Conservation (phyloP, 2,888 invertebrate genomes). For the Tachina grossa region DNA sequence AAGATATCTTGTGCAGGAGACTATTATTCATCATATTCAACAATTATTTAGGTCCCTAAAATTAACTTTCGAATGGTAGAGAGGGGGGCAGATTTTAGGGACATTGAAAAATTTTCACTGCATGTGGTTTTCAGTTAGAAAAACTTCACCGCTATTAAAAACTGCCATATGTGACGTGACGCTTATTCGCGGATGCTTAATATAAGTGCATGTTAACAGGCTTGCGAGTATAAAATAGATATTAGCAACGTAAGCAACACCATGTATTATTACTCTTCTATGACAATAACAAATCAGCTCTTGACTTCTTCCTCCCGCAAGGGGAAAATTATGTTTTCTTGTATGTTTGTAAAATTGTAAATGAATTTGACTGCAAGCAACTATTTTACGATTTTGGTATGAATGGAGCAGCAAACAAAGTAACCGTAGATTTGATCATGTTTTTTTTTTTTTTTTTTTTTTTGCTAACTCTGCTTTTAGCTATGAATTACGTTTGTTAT, state of each 20-base stretch:
- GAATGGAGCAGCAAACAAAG: conserved; percentile 33
- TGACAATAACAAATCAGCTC: background rate
- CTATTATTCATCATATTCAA: too few relatives aligned
- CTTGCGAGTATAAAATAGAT: conserved; percentile 40
- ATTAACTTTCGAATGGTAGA: too few relatives aligned
- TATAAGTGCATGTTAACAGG: conserved; percentile 8
- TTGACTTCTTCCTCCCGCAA: too few relatives aligned
- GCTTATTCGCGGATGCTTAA: background rate
- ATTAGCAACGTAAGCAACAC: conserved; percentile 16
- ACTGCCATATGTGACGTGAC: background rate
- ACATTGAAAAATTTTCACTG: too few relatives aligned
- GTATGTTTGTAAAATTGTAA: conserved; percentile 52
- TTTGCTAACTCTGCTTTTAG: conserved; percentile 32
- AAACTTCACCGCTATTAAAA: background rate
- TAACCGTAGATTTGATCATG: conserved; percentile 25
- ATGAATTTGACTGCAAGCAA: conserved; percentile 40
- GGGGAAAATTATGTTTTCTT: conserved; percentile 13
- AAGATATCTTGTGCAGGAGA: too few relatives aligned
- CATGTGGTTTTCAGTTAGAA: background rate
- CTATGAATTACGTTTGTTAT: conserved; percentile 34
- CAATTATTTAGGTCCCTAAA: too few relatives aligned
- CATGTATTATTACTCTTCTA: conserved; percentile 15
- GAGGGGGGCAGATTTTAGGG: too few relatives aligned
- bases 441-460: background rate
- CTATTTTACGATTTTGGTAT: conserved; percentile 27